A percentile compares a stretch with the other conserved stretches of the same genome.
Conservation (phyloP, 2,113 vertebrate species). For the Cromileptes altivelis region DNA sequence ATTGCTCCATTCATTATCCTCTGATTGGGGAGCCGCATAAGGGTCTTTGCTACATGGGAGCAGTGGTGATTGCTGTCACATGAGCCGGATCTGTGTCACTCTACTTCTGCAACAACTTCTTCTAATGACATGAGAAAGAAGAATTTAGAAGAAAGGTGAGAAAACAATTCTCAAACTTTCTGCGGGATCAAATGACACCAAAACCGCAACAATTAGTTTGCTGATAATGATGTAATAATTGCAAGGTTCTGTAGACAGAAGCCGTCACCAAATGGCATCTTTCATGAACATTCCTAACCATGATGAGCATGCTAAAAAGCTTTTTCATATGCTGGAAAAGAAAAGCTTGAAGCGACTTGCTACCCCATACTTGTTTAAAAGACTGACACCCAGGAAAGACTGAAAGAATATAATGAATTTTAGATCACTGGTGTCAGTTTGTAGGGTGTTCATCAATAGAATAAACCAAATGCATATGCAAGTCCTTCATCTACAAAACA, state of each 20-base stretch:
- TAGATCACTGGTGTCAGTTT: conserved; percentile 40
- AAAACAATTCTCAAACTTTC: neutral
- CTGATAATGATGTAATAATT: conserved; percentile 24
- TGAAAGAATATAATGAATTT: conserved; percentile 47
- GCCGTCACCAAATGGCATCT: neutral
- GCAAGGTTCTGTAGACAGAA: neutral
- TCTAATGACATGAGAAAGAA: neutral
- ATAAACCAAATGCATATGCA: conserved; percentile 45
- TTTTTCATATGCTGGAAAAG: neutral
- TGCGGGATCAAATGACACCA: neutral
- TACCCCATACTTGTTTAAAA: neutral
- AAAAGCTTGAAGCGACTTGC: conserved; percentile 6
- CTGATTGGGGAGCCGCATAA: conserved; percentile 57
- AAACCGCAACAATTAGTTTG: neutral
- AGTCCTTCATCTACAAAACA: conserved; percentile 41
- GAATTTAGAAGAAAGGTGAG: neutral
- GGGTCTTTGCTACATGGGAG: conserved; percentile 40
- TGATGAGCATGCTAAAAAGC: conserved; percentile 19
- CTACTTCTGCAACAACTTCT: neutral
- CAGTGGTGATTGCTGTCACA: conserved; percentile 3
- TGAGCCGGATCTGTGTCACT: conserved; percentile 3
- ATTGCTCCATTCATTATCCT: conserved; percentile 77
- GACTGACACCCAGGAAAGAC: neutral
- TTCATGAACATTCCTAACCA: conserved; percentile 3
- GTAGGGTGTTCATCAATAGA: conserved; percentile 26